Base-by-base conservation (phyloP, 2,888 invertebrate genomes). In the Drosophila melanosoma region DNA sequence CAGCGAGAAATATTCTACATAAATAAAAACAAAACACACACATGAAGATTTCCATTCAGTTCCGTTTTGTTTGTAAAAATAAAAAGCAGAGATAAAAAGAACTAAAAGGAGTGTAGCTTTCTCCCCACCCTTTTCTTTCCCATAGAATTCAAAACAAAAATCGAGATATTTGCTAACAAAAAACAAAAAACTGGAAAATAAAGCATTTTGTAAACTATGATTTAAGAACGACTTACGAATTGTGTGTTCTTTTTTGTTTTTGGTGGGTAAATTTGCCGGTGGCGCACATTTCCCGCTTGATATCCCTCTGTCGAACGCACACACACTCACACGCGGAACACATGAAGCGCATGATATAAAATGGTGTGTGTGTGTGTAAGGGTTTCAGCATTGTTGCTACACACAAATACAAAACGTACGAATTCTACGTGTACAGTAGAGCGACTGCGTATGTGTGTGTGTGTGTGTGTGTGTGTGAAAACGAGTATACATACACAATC, bases 131-230 rank as follows among this genome's bases (percentile, higher is more conserved):
- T 45, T 15, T 1, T 20, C 4, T 23, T 15, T 1, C 29, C 15
- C 7, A 12, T 38, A 29, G n/a, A 38, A n/a, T 23, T 56, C 62
- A 67, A 20, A 76, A 82, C 38, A 72, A 67, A 81, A 53, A 76
- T 66, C 62, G 61, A 74, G 57, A 65, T 69, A 74, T 72, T 72
- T 74, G 74, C 69, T 68, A 69, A 71, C 36, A 51, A 45, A 52
- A 17, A 38, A 38, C 38, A 38, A 35, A n/a, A 35, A 76, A 81
- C 58, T 74, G 62, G 48, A 53, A 82, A 86, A 87, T 86, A 86
- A 87, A 86, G 69, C 82, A 83, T 87, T 86, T 82, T 87, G 71
- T 83, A 84, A 82, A 85, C 83, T 83, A 84, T 71, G 68, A 78
- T 79, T 73, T 64, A 69, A 78, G 72, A 69, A 61, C 49, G 42